Evolutionary conservation across 2,113 vertebrate genomes (phyloP), one percentile per base, ranked within the genome.

Genomic region (Channa maculata): DNA sequence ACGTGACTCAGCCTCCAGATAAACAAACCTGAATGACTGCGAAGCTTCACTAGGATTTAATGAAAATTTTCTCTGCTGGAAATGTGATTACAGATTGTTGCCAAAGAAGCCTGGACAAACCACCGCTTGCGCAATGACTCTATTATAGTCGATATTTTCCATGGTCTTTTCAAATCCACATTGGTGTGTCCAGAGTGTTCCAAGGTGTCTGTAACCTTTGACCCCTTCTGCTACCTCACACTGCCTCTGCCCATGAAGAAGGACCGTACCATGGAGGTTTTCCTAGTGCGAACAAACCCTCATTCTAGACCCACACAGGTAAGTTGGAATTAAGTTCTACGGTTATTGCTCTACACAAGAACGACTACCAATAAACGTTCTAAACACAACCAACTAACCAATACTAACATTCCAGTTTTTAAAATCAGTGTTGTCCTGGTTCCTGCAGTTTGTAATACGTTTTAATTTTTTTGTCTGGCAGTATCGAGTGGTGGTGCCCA

Each of bases 181-280:
- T 89, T 97, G 79, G 96, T 97, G 69, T 97, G 96, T 57, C 96
- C 96, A 24, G 95, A 97, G 77, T 97, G 96, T 86, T 91, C 94
- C 51, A 97, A 96, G 84, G 92, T 97, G 78, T 97, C 96, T 3
- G 96, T 97, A 60, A 97, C 96, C 52, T 97, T 97, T 88, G 96
- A 97, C 80, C 96, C 96, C 4, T 97, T 97, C 92, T 97, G 96
- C 93, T 97, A 97, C 93, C 94, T 97, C 91, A 97, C 96, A 11
- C 91, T 97, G 69, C 96, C 96, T 77, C 91, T 97, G 65, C 96
- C 96, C 65, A 94, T 97, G 94, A 97, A 96, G 88, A 97, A 96
- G 82, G 96, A 97, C 80, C 94, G 96, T 10, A 92, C 94, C 14
- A 96, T 97, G 96, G 96, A 97, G 15, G 92, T 97, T 66, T 96